Percentiles rank a stretch among this genome's conserved stretches.
These are phyloP conservation scores for Idris sp. DNA, from an alignment of 1,140 invertebrate genomes.

Conservation along the genomic window DNA sequence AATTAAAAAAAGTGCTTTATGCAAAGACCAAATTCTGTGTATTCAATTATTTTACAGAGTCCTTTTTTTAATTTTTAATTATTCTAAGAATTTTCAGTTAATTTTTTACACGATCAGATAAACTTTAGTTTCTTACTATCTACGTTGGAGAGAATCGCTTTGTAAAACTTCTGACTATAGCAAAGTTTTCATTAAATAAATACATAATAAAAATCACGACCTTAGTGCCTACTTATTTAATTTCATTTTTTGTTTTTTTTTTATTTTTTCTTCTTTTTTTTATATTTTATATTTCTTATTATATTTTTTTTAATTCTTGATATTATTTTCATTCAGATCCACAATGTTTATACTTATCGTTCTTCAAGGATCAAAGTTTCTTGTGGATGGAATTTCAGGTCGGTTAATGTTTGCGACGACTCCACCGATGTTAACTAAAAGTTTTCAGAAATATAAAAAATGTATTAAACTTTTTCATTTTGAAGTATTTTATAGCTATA, in stretches of 20 bases:
- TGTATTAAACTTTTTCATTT: background rate
- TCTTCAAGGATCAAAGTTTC: slow-evolving; percentile 95
- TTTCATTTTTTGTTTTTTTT: too few species aligned
- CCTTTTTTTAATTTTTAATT: too few species aligned
- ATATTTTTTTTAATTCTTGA: slow-evolving; percentile 28
- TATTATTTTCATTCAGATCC: slow-evolving; percentile 59
- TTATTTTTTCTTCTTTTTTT: slow-evolving; percentile 35
- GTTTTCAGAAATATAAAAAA: too few species aligned
- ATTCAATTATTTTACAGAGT: too few species aligned
- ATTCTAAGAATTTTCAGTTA: slow-evolving; percentile 29
- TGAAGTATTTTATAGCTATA: too few species aligned
- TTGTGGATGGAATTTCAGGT: slow-evolving; percentile 92
- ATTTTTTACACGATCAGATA: slow-evolving; percentile 57
- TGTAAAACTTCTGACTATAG: slow-evolving; percentile 57
- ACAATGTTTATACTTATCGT: slow-evolving; percentile 82
- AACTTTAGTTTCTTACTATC: slow-evolving; percentile 30
- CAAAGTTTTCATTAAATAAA: slow-evolving; percentile 73
- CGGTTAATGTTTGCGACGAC: slow-evolving; percentile 85
- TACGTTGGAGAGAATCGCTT: slow-evolving; percentile 29
- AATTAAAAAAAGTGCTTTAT: too few species aligned
- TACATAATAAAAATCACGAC: slow-evolving; percentile 73
- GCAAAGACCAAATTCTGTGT: too few species aligned
- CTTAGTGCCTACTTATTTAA: slow-evolving; percentile 69
- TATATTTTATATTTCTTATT: slow-evolving; percentile 66
- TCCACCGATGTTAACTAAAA: slow-evolving; percentile 89